Conservation (phyloP, 1,140 invertebrate species). For the Scaptomyza montana region DNA sequence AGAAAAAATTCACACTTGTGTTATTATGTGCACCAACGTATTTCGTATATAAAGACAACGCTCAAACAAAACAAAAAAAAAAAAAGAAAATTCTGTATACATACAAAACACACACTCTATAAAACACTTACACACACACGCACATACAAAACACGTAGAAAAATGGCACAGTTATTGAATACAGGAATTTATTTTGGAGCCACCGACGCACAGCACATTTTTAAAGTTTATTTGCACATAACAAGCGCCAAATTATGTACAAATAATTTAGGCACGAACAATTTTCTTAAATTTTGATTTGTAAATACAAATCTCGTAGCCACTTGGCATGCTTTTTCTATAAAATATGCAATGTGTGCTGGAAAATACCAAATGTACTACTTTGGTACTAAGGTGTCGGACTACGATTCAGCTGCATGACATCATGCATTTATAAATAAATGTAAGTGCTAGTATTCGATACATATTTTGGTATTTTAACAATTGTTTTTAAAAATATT, state of each 20-base stretch:
- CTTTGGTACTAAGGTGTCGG: no score
- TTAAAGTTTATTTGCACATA: background rate
- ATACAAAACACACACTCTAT: constrained; percentile 33
- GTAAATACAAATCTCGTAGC: constrained; percentile 29
- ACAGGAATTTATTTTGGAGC: background rate
- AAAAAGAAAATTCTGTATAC: constrained; percentile 47
- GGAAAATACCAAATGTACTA: background rate
- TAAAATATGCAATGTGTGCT: constrained; percentile 14
- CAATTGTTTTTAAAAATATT: no score
- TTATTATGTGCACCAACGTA: constrained; percentile 3
- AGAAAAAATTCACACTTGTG: background rate
- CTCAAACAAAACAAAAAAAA: constrained; percentile 35
- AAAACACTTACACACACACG: background rate
- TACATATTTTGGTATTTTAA: no score
- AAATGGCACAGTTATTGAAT: constrained; percentile 27
- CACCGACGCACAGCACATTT: background rate
- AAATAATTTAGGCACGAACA: background rate
- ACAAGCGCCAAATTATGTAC: background rate
- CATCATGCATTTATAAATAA: background rate
- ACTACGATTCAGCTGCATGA: background rate
- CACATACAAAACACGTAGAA: no score
- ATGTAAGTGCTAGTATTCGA: background rate
- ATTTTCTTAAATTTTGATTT: constrained; percentile 4
- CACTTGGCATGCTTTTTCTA: constrained; percentile 34
- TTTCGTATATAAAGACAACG: constrained; percentile 24